Base-by-base conservation (phyloP, 2,797 vertebrate species). In the Heterohyrax brucei region DNA sequence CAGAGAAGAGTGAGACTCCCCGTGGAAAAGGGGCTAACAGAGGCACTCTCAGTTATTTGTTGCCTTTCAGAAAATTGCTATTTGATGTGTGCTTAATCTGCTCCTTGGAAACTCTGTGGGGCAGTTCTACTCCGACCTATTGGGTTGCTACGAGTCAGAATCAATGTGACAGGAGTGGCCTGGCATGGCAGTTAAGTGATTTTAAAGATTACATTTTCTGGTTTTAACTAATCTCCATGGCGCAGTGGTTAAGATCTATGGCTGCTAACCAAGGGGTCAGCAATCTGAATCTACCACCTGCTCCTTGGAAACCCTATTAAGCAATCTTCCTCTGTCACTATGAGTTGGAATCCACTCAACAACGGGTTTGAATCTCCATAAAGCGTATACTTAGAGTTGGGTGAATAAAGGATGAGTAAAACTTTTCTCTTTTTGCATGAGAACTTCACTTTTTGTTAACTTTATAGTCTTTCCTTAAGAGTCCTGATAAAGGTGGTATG, bases 361-460 rank as follows among this genome's bases (percentile, higher is more conserved):
- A 13, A 56, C 18, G 53, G 53, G 53, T 56, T 56, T 56, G 10
- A 56, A 56, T 8, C 12, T 4, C 66, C 14, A 66, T n/a, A 68
- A 76, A 85, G 62, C 73, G 33, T 64, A 61, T 87, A 87, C 48
- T 16, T 6, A 79, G n/a, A 92, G 22, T 33, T 39, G 19, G 19
- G 18, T 78, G 56, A 86, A 72, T 75, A 89, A 26, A 82, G 48
- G 30, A 14, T 76, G 76, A 79, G 68, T 16, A 89, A 89, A 91
- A 10, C 8, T 9, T 75, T 89, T 88, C 13, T 85, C 39, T 28
- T 76, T 82, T 61, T 95, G 39, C 8, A 0, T 75, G n/a, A 86
- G 24, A 96, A 82, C 46, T 68, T 90, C 77, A 30, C 33, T 28
- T 92, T 80, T 82, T 91, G 75, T 93, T 94, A 77, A n/a, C 28